Evolutionary conservation across 2,888 invertebrate species (phyloP).

Genomic region (Himalopsyche tibetana): DNA sequence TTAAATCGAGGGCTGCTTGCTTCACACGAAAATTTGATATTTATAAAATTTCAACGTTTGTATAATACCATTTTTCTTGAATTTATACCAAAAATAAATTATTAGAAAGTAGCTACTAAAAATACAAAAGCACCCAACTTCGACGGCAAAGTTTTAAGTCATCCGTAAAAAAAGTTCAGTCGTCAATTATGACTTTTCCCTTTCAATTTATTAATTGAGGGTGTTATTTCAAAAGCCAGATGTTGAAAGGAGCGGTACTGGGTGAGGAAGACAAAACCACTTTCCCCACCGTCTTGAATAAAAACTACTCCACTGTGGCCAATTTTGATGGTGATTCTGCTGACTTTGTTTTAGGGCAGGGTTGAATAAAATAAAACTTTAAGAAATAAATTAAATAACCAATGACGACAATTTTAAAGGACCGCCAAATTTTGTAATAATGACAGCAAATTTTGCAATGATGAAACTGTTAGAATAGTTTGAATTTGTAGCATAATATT

Average conservation of each 20-base stretch:
- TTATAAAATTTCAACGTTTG: too few relatives aligned
- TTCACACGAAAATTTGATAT: too few relatives aligned
- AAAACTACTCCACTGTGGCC: slow-evolving; percentile 1
- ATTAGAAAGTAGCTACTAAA: too few relatives aligned
- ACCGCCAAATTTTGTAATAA: too few relatives aligned
- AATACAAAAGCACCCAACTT: background rate
- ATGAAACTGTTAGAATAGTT: too few relatives aligned
- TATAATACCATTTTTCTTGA: too few relatives aligned
- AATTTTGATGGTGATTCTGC: background rate
- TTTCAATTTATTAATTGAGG: background rate
- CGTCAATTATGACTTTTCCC: background rate
- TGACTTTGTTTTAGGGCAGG: background rate
- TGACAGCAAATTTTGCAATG: too few relatives aligned
- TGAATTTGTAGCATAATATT: too few relatives aligned
- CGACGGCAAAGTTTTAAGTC: background rate
- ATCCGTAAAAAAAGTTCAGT: background rate
- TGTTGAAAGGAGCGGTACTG: slow-evolving; percentile 9
- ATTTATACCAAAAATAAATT: too few relatives aligned
- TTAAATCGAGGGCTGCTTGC: too few relatives aligned
- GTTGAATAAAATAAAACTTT: background rate
- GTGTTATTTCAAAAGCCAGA: slow-evolving; percentile 7
- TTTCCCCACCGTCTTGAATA: background rate
- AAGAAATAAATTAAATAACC: background rate
- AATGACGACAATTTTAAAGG: too few relatives aligned
- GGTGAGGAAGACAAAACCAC: background rate